phyloP scores from a whole-genome alignment of 2,113 vertebrate species.

The Corapipo altera region DNA sequence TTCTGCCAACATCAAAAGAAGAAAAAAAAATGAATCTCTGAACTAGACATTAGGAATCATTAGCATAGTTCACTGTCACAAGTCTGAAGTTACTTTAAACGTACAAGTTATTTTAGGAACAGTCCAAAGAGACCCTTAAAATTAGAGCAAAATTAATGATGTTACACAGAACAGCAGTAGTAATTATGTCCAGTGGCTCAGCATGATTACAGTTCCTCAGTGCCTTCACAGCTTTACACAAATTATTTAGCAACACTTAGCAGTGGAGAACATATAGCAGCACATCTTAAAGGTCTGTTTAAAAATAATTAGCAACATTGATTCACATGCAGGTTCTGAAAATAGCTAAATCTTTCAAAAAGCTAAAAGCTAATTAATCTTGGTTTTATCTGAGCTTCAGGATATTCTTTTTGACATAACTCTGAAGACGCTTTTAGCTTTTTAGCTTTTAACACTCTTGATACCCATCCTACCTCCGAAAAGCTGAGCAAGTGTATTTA shows the following conservation, averaged over 20 bases:
- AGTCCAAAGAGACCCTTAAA: not conserved
- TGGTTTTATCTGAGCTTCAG: not conserved
- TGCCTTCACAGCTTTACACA: not conserved
- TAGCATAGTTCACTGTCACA: not conserved
- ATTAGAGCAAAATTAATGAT: conserved; percentile 4
- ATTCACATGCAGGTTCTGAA: not conserved
- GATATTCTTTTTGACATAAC: not conserved
- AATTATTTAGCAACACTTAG: not conserved
- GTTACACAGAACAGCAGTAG: not conserved
- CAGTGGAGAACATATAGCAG: not conserved
- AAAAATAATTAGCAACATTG: not conserved
- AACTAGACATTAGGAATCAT: not conserved
- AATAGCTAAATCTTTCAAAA: not conserved
- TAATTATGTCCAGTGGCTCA: not conserved
- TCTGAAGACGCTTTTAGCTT: not conserved
- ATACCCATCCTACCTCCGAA: not conserved
- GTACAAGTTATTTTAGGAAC: not conserved
- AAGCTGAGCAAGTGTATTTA: not conserved
- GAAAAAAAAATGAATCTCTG: not conserved
- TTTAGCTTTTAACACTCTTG: not conserved
- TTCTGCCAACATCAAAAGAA: not conserved
- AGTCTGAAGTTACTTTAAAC: not conserved
- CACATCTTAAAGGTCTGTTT: not conserved
- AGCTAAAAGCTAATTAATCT: not conserved
- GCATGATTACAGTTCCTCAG: not conserved